Conservation (phyloP, 2,797 vertebrate species). For the Coluber constrictor region DNA sequence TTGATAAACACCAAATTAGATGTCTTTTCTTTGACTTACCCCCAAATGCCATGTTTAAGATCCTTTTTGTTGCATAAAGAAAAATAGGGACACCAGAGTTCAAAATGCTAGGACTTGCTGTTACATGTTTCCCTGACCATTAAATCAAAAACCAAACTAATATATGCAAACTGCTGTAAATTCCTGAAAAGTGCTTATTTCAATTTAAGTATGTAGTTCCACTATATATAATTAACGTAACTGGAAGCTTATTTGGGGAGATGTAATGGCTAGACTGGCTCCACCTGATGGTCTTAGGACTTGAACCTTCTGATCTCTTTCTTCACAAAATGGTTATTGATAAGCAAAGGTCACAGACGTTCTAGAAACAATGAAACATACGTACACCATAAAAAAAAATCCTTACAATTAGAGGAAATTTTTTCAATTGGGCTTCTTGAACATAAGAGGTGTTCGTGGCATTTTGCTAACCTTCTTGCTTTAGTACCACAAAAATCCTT, state of each 20-base stretch:
- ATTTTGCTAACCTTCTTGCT: not conserved
- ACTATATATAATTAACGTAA: not conserved
- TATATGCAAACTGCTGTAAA: not conserved
- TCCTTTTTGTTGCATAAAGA: not conserved
- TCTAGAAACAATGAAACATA: not conserved
- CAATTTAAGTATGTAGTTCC: not conserved
- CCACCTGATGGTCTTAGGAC: not conserved
- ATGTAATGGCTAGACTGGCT: not conserved
- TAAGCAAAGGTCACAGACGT: not conserved
- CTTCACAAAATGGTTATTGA: not conserved
- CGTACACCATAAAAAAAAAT: not conserved
- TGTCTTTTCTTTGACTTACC: not conserved
- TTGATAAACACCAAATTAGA: not conserved
- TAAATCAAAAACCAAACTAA: not conserved
- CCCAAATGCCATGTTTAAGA: not conserved
- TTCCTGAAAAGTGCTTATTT: not conserved
- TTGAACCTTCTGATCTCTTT: not conserved
- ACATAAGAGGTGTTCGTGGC: not conserved
- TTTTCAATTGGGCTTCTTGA: not conserved
- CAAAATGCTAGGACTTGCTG: not conserved
- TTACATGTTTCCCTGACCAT: not conserved
- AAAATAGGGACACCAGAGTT: not conserved
- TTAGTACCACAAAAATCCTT: not conserved
- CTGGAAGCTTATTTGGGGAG: not conserved
- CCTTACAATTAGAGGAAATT: not conserved